phyloP scores from a whole-genome alignment of 2,888 invertebrate genomes.

The Adelognathus sp. region DNA sequence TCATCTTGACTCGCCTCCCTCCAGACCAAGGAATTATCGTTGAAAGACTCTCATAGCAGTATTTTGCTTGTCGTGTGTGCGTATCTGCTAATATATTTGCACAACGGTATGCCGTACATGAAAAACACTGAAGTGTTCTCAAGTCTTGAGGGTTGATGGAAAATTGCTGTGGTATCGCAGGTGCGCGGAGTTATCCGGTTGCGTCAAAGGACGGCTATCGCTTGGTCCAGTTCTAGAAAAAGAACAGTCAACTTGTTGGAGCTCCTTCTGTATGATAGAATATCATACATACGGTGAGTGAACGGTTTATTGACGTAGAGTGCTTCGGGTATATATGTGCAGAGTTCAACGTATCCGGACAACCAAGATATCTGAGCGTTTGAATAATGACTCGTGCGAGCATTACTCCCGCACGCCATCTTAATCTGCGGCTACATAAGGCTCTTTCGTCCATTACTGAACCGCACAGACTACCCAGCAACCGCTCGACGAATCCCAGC shows the following conservation, averaged over 20 bases:
- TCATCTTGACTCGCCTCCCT: conserved; percentile 46
- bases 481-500: background rate
- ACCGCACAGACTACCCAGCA: conserved; percentile 23
- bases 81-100: background rate
- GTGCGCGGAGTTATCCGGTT: background rate
- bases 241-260: too few relatives aligned
- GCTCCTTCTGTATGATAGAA: too few relatives aligned
- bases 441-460: conserved; percentile 34
- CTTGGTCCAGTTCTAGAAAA: background rate
- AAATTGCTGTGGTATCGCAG: background rate
- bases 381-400: conserved; percentile 67
- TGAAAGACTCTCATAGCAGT: background rate
- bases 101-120: background rate
- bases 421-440: conserved; percentile 62
- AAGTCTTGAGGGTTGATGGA: background rate
- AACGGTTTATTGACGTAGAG: too few relatives aligned
- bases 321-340: background rate
- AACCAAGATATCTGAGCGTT: conserved; percentile 62
- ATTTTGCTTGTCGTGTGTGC: background rate
- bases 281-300: too few relatives aligned
- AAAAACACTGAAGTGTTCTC: background rate
- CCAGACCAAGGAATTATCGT: conserved; percentile 15
- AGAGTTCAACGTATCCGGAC: background rate
- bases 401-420: conserved; percentile 58
- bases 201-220: background rate